Conservation (phyloP, 1,140 invertebrate species). For the Heliconius congener region DNA sequence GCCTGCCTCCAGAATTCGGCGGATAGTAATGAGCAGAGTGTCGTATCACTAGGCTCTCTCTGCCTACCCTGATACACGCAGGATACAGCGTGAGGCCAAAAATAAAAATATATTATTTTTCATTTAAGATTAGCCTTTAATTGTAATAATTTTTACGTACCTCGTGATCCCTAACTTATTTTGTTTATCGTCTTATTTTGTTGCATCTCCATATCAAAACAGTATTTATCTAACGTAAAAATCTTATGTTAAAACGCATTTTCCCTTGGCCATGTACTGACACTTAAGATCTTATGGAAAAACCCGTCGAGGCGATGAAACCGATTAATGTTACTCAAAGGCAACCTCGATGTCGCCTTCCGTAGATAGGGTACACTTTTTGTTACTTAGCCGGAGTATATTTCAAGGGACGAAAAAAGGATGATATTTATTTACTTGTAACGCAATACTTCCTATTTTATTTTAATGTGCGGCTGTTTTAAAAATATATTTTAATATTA, state of each 20-base stretch:
- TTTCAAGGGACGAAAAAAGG: conserved; percentile 52
- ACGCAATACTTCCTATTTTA: conserved; percentile 41
- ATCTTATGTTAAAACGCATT: not conserved
- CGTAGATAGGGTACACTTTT: conserved; percentile 73
- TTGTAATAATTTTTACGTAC: conserved; percentile 24
- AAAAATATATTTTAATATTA: not conserved
- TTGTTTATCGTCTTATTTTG: not conserved
- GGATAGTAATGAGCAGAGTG: no score
- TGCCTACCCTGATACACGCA: no score
- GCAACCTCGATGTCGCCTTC: conserved; percentile 60
- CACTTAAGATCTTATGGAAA: conserved; percentile 14
- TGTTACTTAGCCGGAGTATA: conserved; percentile 72
- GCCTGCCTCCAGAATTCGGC: no score
- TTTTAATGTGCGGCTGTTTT: conserved; percentile 18
- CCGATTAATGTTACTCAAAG: conserved; percentile 80
- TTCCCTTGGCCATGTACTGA: not conserved
- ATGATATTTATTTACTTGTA: conserved; percentile 30
- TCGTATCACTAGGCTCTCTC: no score
- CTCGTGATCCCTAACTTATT: conserved; percentile 28
- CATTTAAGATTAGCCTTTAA: not conserved
- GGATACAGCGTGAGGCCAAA: no score
- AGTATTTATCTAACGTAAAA: not conserved
- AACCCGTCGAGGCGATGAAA: conserved; percentile 39
- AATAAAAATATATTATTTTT: no score
- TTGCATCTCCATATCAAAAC: not conserved